A percentile compares a stretch with the other conserved stretches of the same genome.
Evolutionary conservation across 2,113 vertebrate genomes (phyloP).

Genomic region (Antechinus stuartii): DNA sequence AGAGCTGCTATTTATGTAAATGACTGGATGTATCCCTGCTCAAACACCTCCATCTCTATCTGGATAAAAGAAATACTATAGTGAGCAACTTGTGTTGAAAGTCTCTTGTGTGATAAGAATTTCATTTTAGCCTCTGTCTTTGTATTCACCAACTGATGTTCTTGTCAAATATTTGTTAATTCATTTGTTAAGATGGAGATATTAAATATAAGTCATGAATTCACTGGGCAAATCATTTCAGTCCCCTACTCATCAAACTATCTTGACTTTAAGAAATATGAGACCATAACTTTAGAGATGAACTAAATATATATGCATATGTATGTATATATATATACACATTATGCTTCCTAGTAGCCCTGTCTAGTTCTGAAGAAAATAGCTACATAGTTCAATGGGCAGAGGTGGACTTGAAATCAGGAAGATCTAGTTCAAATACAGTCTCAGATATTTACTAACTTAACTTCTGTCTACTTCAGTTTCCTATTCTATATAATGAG

Average conservation of each 20-base stretch:
- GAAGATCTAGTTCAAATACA: background rate
- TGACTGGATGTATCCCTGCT: background rate
- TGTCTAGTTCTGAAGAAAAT: background rate
- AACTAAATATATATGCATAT: background rate
- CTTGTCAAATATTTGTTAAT: background rate
- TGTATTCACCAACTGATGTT: background rate
- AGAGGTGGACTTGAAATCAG: too few species aligned
- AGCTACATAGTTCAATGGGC: background rate
- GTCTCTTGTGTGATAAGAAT: background rate
- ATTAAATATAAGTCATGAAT: background rate
- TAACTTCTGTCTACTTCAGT: background rate
- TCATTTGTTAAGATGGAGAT: background rate
- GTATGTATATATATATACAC: too few species aligned
- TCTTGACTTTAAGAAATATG: background rate
- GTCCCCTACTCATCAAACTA: background rate
- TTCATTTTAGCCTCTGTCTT: background rate
- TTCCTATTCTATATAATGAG: background rate
- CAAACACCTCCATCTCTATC: background rate
- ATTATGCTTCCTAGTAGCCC: too few species aligned
- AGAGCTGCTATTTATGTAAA: background rate
- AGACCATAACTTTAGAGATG: background rate
- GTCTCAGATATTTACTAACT: background rate
- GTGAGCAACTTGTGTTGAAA: background rate
- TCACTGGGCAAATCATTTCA: background rate
- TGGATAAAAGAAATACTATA: background rate